Evolutionary conservation across 1,140 invertebrate species (phyloP), one percentile per base, ranked within the genome.

Genomic region (Drosophila nasuta): DNA sequence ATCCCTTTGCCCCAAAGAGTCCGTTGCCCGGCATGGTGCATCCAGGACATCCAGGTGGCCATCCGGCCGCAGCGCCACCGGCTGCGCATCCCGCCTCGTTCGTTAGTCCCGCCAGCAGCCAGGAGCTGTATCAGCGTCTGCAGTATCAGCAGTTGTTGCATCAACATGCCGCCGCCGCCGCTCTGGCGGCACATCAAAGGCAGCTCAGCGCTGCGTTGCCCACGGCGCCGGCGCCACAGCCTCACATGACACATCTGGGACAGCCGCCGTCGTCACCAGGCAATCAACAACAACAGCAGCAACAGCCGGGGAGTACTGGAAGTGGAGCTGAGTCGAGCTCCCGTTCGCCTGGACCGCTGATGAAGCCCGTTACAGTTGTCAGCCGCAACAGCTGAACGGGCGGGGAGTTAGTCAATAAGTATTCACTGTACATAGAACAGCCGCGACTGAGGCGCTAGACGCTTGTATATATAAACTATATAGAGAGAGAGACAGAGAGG

Each of bases 351-450:
- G 82, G 75, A 8, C 64, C 94, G 17, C 85, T 93, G 48, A 93
- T 92, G 78, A 94, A 94, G 81, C 93, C 93, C 15, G 92, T 94
- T 35, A 93, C 93, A 28, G 93, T 94, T 25, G 91, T 94, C 49
- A 93, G 92, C 5, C 92, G 93, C 69, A 93, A 93, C 68, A 93
- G 93, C 92, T 94, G 89, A 93, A 91, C 58, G 35, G 25, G 13
- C 25, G 5, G 7, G 35, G 35, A n/a, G 59, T 60, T 67, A 67
- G 46, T 58, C 51, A 54, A 73, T 82, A 88, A 77, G 83, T 80
- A 72, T 69, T 69, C 57, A 79, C 63, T 87, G 82, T 87, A 87
- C 52, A 87, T 87, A 87, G 77, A 74, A 88, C 71, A 79, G 82
- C 82, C 76, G 83, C 79, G 82, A 86, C 82, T 86, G 82, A 86